A percentile compares a stretch with the other conserved stretches of the same genome.
These are phyloP conservation scores for Seira ritae DNA, from an alignment of 2,888 invertebrate genomes.

Conservation along the genomic window DNA sequence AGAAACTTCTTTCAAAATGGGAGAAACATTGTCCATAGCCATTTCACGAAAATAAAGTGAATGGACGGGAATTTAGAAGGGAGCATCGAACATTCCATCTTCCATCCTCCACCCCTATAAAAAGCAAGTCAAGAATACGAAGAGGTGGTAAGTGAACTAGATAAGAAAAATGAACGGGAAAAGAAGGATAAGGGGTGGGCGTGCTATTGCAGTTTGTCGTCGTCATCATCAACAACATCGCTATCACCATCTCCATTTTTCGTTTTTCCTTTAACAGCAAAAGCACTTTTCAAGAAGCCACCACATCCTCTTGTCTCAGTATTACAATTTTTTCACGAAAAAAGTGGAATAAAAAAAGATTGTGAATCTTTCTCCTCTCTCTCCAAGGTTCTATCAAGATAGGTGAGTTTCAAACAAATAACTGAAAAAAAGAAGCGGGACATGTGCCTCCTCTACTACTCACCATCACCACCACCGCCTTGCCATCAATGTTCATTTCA, in stretches of 20 bases:
- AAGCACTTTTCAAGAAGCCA: too few species aligned
- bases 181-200: conserved; percentile 64
- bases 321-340: conserved; percentile 14
- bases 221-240: conserved; percentile 43
- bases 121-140: conserved; percentile 36
- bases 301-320: too few species aligned
- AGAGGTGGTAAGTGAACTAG: conserved; percentile 17
- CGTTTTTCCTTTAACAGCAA: conserved; percentile 46
- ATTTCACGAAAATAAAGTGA: conserved; percentile 25
- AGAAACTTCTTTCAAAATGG: background rate
- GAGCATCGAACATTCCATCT: conserved; percentile 13
- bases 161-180: conserved; percentile 54
- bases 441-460: conserved; percentile 1
- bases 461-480: conserved; percentile 3
- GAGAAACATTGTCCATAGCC: background rate
- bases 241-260: conserved; percentile 2
- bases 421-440: background rate
- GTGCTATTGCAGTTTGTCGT: conserved; percentile 66
- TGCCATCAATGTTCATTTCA: conserved; percentile 42
- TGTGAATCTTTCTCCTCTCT: background rate
- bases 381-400: background rate
- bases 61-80: conserved; percentile 37
- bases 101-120: conserved; percentile 44
- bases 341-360: conserved; percentile 40
- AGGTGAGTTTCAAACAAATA: background rate